phyloP scores from a whole-genome alignment of 2,113 vertebrate genomes.

The Aphyosemion australe region DNA sequence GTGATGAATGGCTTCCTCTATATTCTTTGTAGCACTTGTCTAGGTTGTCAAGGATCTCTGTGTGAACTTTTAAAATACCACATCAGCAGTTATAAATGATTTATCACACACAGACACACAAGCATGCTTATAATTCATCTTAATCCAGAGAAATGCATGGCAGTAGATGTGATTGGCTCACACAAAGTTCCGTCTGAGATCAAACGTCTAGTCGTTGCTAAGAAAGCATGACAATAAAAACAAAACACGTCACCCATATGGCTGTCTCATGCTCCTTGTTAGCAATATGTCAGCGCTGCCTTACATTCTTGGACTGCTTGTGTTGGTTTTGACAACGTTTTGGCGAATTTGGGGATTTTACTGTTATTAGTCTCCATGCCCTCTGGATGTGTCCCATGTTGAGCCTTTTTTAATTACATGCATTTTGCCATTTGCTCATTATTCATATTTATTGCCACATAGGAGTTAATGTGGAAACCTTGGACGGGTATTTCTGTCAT shows the following conservation, averaged over 20 bases:
- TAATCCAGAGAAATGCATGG: conserved; percentile 24
- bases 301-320: conserved; percentile 47
- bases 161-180: conserved; percentile 45
- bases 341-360: conserved; percentile 41
- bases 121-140: conserved; percentile 33
- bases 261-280: conserved; percentile 42
- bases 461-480: conserved; percentile 15
- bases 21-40: conserved; percentile 32
- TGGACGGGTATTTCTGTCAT: conserved; percentile 3
- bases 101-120: conserved; percentile 25
- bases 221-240: conserved; percentile 65
- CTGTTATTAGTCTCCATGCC: conserved; percentile 20
- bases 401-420: conserved; percentile 3
- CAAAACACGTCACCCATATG: conserved; percentile 52
- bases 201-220: conserved; percentile 63
- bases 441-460: conserved; percentile 22
- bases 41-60: conserved; percentile 15
- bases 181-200: conserved; percentile 50
- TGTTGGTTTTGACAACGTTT: conserved; percentile 51
- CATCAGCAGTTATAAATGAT: conserved; percentile 16
- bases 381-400: conserved; percentile 23
- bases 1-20: conserved; percentile 26
- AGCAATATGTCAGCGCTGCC: conserved; percentile 55
- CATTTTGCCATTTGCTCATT: conserved; percentile 4
- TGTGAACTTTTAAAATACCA: conserved; percentile 18